These are phyloP conservation scores for Phocides pigmalion DNA, from an alignment of 1,140 invertebrate species.

Conservation along the genomic window DNA sequence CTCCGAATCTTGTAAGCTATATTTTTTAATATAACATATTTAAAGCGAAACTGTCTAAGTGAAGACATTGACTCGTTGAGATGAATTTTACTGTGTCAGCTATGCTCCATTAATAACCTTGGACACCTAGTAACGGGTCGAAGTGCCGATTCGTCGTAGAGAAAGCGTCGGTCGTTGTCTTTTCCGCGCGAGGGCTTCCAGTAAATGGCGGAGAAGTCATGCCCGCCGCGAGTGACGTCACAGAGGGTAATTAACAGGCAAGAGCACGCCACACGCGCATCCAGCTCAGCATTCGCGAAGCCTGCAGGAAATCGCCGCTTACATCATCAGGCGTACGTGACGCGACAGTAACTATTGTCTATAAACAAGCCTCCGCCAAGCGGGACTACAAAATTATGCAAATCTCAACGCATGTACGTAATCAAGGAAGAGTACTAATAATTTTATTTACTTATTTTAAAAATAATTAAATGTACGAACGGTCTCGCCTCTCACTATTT, in stretches of 20 bases:
- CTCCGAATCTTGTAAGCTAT: constrained; percentile 15
- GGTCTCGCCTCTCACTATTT: too few species aligned
- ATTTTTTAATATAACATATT: background rate
- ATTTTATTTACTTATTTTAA: too few species aligned
- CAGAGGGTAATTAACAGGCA: constrained; percentile 66
- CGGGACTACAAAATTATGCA: background rate
- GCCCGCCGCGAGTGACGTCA: constrained; percentile 68
- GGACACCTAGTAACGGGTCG: constrained; percentile 35
- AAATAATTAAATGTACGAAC: too few species aligned
- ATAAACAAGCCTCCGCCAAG: background rate
- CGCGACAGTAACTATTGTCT: constrained; percentile 47
- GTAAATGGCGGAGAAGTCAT: constrained; percentile 62
- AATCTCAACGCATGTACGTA: background rate
- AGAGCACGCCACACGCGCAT: constrained; percentile 55
- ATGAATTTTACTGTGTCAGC: background rate
- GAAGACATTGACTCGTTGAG: background rate
- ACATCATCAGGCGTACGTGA: constrained; percentile 71
- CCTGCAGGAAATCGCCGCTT: constrained; percentile 75
- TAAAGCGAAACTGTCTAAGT: too few species aligned
- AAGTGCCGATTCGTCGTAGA: constrained; percentile 49
- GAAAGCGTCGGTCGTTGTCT: constrained; percentile 78
- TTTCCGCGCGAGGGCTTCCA: constrained; percentile 71
- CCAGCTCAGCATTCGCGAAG: constrained; percentile 45
- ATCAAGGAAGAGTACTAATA: background rate
- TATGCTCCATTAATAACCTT: constrained; percentile 40